A percentile compares a stretch with the other conserved stretches of the same genome.
phyloP scores from a whole-genome alignment of 2,888 invertebrate species.

The Pteria penguin region DNA sequence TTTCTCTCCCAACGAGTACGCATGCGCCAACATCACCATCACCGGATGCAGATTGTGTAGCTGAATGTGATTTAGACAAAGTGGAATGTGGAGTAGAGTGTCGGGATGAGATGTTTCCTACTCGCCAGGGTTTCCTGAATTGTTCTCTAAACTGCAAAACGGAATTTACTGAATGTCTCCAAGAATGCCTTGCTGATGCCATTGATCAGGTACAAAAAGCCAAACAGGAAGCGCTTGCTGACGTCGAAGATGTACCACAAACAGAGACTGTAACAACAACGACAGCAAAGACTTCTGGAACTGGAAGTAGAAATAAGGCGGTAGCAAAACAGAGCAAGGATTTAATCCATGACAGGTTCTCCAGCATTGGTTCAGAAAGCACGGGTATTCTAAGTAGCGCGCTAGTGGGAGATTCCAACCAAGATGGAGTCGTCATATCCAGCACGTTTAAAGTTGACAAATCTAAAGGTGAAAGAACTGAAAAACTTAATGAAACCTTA shows the following conservation, averaged over 20 bases:
- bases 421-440: neutral
- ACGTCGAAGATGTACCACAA: too few relatives aligned
- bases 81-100: neutral
- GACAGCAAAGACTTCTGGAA: too few relatives aligned
- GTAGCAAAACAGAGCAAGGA: too few relatives aligned
- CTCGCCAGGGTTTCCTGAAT: neutral
- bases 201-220: neutral
- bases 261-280: too few relatives aligned
- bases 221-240: neutral
- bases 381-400: neutral
- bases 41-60: neutral
- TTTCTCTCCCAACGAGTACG: neutral
- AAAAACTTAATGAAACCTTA: too few relatives aligned
- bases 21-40: neutral
- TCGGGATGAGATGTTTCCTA: neutral
- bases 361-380: neutral
- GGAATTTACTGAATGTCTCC: neutral
- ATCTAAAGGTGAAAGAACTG: too few relatives aligned
- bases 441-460: too few relatives aligned
- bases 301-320: too few relatives aligned
- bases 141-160: neutral
- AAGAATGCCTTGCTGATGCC: neutral
- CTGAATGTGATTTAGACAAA: neutral
- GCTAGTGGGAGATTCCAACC: neutral
- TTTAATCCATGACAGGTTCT: too few relatives aligned